These are phyloP conservation scores for Agrotis puta DNA, from an alignment of 2,888 invertebrate species.

Conservation along the genomic window DNA sequence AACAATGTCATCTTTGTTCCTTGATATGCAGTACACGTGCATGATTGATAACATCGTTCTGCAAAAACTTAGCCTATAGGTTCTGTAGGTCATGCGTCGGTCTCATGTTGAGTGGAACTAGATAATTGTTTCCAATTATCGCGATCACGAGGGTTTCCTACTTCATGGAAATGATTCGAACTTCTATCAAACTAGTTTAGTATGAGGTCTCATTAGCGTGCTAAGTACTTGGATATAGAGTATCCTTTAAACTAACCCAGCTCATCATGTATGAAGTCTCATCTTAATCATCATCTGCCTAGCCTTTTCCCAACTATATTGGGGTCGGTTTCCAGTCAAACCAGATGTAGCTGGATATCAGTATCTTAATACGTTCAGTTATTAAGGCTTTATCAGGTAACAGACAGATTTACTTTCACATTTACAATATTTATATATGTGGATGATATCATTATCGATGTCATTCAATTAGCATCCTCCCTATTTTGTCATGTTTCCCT, in stretches of 20 bases:
- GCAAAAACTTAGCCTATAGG: slow-evolving; percentile 36
- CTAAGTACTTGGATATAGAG: background rate
- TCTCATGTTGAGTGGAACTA: slow-evolving; percentile 4
- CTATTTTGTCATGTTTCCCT: background rate
- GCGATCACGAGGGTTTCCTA: background rate
- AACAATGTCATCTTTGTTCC: slow-evolving; percentile 57
- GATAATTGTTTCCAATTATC: background rate
- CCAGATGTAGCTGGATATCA: too few species aligned
- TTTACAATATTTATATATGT: too few species aligned
- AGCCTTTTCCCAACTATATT: too few species aligned
- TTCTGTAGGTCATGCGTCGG: slow-evolving; percentile 20
- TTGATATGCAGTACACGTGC: slow-evolving; percentile 46
- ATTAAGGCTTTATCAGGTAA: too few species aligned
- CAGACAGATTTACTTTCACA: too few species aligned
- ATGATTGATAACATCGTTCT: slow-evolving; percentile 43
- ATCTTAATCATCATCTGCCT: too few species aligned
- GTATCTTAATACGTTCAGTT: too few species aligned
- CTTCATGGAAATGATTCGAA: background rate
- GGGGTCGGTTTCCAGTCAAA: too few species aligned
- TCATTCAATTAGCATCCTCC: background rate
- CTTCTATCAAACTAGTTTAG: too few species aligned
- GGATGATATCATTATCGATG: background rate
- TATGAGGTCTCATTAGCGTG: background rate
- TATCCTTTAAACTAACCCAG: background rate
- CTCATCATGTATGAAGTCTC: background rate